These are phyloP conservation scores for Rhinopithecus roxellana DNA, from an alignment of 2,113 vertebrate genomes.

Conservation along the genomic window DNA sequence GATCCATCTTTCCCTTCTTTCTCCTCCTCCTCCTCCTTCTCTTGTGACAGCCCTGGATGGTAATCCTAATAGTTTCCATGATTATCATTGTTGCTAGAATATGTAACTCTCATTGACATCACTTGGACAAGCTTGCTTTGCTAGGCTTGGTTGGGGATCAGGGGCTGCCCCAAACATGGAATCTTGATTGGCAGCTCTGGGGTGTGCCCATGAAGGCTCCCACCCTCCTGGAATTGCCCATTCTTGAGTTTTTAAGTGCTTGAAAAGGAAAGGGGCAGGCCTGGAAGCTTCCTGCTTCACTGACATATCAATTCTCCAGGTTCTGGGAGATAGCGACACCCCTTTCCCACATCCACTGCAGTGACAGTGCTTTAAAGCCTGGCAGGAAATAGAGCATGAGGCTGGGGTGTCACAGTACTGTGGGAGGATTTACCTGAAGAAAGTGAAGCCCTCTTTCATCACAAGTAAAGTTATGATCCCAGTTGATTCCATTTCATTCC, in stretches of 20 bases:
- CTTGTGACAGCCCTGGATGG: conserved; percentile 56
- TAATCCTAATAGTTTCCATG: conserved; percentile 68
- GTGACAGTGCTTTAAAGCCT: not conserved
- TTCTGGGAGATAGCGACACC: not conserved
- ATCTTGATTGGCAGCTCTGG: conserved; percentile 31
- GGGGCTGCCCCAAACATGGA: not conserved
- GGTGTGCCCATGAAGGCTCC: not conserved
- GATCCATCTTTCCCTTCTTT: conserved; percentile 65
- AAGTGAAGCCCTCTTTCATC: not conserved
- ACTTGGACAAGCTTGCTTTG: conserved; percentile 50
- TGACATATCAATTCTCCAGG: not conserved
- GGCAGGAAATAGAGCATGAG: not conserved
- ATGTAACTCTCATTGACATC: conserved; percentile 75
- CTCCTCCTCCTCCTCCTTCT: conserved; percentile 78
- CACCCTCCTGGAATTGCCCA: not conserved
- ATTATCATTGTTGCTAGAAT: conserved; percentile 70
- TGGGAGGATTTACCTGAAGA: not conserved
- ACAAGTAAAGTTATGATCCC: not conserved
- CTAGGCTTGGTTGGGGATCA: conserved; percentile 53
- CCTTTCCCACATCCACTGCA: not conserved
- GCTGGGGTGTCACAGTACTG: not conserved
- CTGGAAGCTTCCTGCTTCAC: not conserved
- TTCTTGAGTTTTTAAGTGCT: not conserved
- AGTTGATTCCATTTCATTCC: not conserved
- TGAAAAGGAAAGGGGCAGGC: not conserved